Conservation (phyloP, 2,888 invertebrate species). For the Cephus pygmeus region DNA sequence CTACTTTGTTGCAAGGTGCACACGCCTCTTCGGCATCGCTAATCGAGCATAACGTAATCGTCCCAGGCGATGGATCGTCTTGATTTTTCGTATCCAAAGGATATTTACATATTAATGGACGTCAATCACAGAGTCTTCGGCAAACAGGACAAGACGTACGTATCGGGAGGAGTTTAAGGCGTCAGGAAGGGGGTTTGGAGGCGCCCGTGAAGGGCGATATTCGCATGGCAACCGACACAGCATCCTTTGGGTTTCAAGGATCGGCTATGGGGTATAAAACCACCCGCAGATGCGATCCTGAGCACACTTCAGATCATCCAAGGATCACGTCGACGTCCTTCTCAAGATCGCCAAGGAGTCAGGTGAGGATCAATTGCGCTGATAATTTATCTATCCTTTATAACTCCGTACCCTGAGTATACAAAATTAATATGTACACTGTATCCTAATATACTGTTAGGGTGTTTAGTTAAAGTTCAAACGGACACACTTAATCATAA, state of each 20-base stretch:
- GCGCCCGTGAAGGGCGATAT: conserved; percentile 23
- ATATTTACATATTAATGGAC: conserved; percentile 58
- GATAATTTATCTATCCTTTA: no score
- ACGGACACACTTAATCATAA: no score
- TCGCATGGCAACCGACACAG: conserved; percentile 39
- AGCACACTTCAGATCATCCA: not conserved
- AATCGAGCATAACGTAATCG: conserved; percentile 44
- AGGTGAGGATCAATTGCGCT: no score
- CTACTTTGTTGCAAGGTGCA: conserved; percentile 18
- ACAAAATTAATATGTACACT: no score
- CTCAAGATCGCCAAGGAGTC: no score
- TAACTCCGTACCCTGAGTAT: no score
- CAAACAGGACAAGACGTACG: conserved; percentile 34
- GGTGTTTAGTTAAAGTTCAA: no score
- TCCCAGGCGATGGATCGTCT: conserved; percentile 31
- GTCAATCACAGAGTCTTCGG: conserved; percentile 37
- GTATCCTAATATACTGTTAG: no score
- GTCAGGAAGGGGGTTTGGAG: not conserved
- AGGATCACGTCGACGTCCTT: not conserved
- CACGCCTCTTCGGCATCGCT: conserved; percentile 18
- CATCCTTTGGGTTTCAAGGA: not conserved
- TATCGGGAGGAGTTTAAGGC: conserved; percentile 4
- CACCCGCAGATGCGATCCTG: not conserved
- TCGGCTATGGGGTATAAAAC: conserved; percentile 8
- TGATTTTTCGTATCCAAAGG: conserved; percentile 40